Evolutionary conservation across 2,888 invertebrate genomes (phyloP).

Genomic region (Volucella inflata): DNA sequence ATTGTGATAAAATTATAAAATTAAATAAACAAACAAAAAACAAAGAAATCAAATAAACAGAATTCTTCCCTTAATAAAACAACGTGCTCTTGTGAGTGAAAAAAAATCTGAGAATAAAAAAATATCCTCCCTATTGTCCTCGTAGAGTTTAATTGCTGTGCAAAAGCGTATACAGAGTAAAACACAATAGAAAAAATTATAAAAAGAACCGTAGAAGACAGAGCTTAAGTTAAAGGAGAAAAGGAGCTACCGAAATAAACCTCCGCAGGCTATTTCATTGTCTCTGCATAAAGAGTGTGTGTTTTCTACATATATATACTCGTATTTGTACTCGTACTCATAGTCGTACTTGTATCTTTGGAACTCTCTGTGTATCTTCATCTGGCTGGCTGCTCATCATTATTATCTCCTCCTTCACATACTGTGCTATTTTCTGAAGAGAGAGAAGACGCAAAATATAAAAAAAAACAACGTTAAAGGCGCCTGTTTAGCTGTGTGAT

Average conservation of each 20-base stretch:
- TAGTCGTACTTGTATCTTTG: conserved; percentile 23
- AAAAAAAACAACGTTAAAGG: conserved; percentile 59
- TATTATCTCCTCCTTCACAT: conserved; percentile 42
- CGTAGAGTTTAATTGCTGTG: conserved; percentile 62
- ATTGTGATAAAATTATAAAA: conserved; percentile 9
- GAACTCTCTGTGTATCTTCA: conserved; percentile 56
- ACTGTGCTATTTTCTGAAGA: conserved; percentile 9
- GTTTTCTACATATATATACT: conserved; percentile 44
- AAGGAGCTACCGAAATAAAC: conserved; percentile 71
- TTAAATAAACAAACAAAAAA: conserved; percentile 25
- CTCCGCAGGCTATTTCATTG: conserved; percentile 69
- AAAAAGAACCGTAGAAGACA: too few relatives aligned
- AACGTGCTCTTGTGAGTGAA: conserved; percentile 29
- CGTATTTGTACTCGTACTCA: background rate
- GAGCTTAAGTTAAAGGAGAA: background rate
- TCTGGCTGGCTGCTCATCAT: conserved; percentile 42
- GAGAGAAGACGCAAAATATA: conserved; percentile 16
- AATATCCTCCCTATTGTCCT: conserved; percentile 50
- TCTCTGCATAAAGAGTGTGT: conserved; percentile 60
- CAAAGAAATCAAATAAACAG: conserved; percentile 14
- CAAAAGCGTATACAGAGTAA: conserved; percentile 59
- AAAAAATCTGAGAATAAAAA: background rate
- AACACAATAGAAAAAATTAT: conserved; percentile 41
- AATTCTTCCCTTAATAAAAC: conserved; percentile 21
- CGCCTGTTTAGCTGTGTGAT: conserved; percentile 66